Evolutionary conservation across 2,113 vertebrate species (phyloP), one percentile per base, ranked within the genome.

Genomic region (Smithornis capensis): DNA sequence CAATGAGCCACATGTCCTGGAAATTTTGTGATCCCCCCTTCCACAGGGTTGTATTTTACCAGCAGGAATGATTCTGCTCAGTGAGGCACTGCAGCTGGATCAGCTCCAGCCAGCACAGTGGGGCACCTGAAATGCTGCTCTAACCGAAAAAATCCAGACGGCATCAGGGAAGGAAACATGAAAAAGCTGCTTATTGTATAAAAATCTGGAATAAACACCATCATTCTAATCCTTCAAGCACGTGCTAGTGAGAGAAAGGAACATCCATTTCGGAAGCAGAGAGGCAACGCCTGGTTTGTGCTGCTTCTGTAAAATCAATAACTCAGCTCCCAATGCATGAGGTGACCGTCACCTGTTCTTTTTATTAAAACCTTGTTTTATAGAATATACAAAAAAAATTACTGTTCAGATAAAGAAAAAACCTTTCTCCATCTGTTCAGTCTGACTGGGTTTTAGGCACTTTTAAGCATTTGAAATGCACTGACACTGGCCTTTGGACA

Each of bases 211-310:
- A 86, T 56, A 80, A 77, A 81, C 55, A 68, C 40, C 18, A 4
- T 55, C 28, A 82, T 67, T 85, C 74, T 70, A 96, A 91, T 78
- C 83, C 83, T 64, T 40, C 9, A 17, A 78, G 73, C 73, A 71
- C 6, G 1, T 0, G 0, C 42, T 38, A 44, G 47, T 1, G 4
- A 84, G 33, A 76, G 53, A 71, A 35, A 64, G 53, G 38, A 75
- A 45, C 53, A 74, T 38, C 44, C 60, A 45, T 24, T 81, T 64
- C 10, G 2, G 56, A 33, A 77, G 80, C 71, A 75, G 59, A 1
- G 4, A 17, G n/a, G 21, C 50, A n/a, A 53, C 12, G 35, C 37
- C n/a, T 37, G 21, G 3, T 22, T 85, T 62, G 24, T 11, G 60
- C 18, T 40, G 62, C 53, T 62, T 71, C 56, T 44, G 27, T 12